These are phyloP conservation scores for Mormyrus lacerda DNA, from an alignment of 2,113 vertebrate species.

Conservation along the genomic window DNA sequence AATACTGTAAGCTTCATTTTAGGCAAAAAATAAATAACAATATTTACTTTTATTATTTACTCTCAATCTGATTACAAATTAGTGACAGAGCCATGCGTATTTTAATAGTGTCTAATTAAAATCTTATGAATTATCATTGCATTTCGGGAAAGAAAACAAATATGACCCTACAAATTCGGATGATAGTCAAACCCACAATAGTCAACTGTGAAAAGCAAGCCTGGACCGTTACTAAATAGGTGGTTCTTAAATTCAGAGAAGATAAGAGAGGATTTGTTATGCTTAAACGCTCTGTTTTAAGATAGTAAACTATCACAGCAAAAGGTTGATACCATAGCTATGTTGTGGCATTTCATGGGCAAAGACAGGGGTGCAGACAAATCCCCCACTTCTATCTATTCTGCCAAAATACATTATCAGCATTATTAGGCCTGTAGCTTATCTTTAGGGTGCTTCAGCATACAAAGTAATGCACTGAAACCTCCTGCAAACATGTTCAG, in stretches of 20 bases:
- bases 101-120: neutral
- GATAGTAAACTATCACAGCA: neutral
- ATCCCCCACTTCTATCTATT: neutral
- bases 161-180: neutral
- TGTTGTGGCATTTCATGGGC: neutral
- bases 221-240: neutral
- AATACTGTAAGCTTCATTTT: neutral
- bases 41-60: neutral
- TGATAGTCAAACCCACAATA: neutral
- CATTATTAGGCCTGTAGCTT: neutral
- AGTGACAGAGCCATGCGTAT: neutral
- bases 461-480: neutral
- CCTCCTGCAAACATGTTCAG: neutral
- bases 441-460: neutral
- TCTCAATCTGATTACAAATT: neutral
- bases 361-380: neutral
- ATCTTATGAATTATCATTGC: neutral
- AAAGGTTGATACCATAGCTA: neutral
- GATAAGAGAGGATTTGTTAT: neutral
- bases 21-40: neutral
- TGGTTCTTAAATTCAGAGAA: neutral
- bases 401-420: neutral
- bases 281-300: neutral
- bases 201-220: neutral
- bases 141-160: neutral